Conservation (phyloP, 37 sponge, comb jelly and placozoan species). For the Beroe forskalii region DNA sequence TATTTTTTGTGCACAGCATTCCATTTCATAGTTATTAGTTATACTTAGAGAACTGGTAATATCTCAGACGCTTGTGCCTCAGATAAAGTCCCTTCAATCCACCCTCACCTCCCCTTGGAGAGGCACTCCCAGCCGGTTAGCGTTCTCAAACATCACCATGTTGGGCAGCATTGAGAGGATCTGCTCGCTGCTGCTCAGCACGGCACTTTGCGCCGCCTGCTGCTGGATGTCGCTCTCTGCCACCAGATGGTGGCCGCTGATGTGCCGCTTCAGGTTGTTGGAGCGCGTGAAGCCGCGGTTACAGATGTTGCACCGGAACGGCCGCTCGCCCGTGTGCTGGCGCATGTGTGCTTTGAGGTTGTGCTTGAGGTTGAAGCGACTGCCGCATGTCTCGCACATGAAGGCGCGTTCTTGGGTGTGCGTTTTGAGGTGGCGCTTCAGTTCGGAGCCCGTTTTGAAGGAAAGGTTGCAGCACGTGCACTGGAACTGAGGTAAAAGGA, state of each 20-base stretch:
- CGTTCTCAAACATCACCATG: slow-evolving; percentile 5
- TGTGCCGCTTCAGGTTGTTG: slow-evolving; percentile 53
- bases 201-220: not conserved
- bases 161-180: slow-evolving; percentile 7
- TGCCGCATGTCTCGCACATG: slow-evolving; percentile 46
- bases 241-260: slow-evolving; percentile 15
- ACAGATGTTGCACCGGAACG: slow-evolving; percentile 59
- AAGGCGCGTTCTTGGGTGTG: slow-evolving; percentile 48
- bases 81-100: not conserved
- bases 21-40: no score
- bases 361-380: slow-evolving; percentile 45
- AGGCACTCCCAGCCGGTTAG: not conserved
- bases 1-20: no score
- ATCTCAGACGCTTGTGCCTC: not conserved
- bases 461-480: slow-evolving; percentile 30
- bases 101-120: not conserved
- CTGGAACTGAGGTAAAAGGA: slow-evolving; percentile 12
- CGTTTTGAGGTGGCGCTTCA: slow-evolving; percentile 45
- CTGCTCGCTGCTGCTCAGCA: not conserved
- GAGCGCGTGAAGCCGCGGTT: slow-evolving; percentile 36
- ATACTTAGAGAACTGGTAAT: not conserved
- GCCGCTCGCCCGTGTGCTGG: slow-evolving; percentile 38
- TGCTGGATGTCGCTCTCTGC: not conserved
- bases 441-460: slow-evolving; percentile 53
- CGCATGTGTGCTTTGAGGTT: slow-evolving; percentile 54